Base-by-base conservation (phyloP, 2,113 vertebrate genomes). In the Actenoides lindsayi region DNA sequence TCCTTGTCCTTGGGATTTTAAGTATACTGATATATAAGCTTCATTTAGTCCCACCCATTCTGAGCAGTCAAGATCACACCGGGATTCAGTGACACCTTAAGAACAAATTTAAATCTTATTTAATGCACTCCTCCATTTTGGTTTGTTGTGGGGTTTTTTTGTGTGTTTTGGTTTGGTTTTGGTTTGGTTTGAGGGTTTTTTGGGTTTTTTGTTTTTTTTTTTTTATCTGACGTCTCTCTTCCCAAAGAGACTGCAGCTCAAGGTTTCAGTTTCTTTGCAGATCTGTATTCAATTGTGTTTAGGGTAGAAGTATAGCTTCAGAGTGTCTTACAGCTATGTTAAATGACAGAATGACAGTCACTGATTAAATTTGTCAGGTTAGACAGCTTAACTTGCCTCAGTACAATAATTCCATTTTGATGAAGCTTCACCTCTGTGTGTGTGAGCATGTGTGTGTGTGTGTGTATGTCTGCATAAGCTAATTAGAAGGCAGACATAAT, bases 51-150 rank as follows among this genome's bases (percentile, higher is more conserved):
- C 11, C 6, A 19, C 5, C 41, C 60, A 30, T 54, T 70, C 8
- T 62, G 46, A 92, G 21, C 31, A 74, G 13, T 46, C 28, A 75
- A 59, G 35, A 46, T 27, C 23, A 41, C 0, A 0, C 3, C 37
- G 37, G 15, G 35, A 70, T 50, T 65, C 71, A 79, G 10, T 31
- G 50, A 54, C 7, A n/a, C 8, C 6, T 35, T 37, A 83, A 69
- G 9, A 33, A 3, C 8, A 87, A 59, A 13, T 53, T 78, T 24
- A 65, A 79, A 70, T 51, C 21, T 51, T 87, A 20, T 33, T 67
- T 46, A 94, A 56, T 23, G 5, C 5, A 41, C 1, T 1, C 41
- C 2, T 9, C 3, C 0, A 16, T 37, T 56, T 64, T 12, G 11
- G 13, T 50, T 50, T 46, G 46, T 20, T 46, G 18, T 46, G 18